These are phyloP conservation scores for Gryllus bimaculatus DNA, from an alignment of 1,140 invertebrate genomes.

Conservation along the genomic window DNA sequence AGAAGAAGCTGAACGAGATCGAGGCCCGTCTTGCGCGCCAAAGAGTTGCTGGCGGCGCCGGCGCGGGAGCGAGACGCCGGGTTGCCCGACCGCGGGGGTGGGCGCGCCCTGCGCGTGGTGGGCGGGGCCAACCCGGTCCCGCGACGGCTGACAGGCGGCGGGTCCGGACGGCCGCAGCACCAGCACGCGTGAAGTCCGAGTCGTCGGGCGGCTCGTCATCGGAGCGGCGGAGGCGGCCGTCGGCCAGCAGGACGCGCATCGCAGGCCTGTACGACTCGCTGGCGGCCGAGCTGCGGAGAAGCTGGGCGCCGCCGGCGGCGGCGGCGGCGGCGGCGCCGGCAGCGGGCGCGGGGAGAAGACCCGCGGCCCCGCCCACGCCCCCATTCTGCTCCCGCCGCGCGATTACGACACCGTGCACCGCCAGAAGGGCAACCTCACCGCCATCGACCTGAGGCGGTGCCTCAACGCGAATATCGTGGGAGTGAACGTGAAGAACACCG, in stretches of 20 bases:
- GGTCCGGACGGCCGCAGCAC: constrained; percentile 33
- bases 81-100: not conserved
- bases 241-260: constrained; percentile 35
- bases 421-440: constrained; percentile 71
- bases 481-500: constrained; percentile 17
- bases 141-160: not conserved
- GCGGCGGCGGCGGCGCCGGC: constrained; percentile 24
- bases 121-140: not conserved
- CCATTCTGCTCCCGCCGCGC: constrained; percentile 71
- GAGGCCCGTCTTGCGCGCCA: constrained; percentile 49
- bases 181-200: constrained; percentile 61
- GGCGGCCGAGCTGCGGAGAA: constrained; percentile 84
- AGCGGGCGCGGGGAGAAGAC: not conserved
- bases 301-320: constrained; percentile 40
- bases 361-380: constrained; percentile 13
- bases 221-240: constrained; percentile 24
- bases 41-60: constrained; percentile 36
- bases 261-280: constrained; percentile 78
- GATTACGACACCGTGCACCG: constrained; percentile 87
- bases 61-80: too few species aligned
- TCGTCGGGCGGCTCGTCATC: constrained; percentile 41
- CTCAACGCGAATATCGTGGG: constrained; percentile 63
- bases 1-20: constrained; percentile 74
- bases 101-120: not conserved
- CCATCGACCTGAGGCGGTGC: constrained; percentile 65